phyloP scores from a whole-genome alignment of 64 coral and sea anemone species.

The Cladopsammia gracilis region DNA sequence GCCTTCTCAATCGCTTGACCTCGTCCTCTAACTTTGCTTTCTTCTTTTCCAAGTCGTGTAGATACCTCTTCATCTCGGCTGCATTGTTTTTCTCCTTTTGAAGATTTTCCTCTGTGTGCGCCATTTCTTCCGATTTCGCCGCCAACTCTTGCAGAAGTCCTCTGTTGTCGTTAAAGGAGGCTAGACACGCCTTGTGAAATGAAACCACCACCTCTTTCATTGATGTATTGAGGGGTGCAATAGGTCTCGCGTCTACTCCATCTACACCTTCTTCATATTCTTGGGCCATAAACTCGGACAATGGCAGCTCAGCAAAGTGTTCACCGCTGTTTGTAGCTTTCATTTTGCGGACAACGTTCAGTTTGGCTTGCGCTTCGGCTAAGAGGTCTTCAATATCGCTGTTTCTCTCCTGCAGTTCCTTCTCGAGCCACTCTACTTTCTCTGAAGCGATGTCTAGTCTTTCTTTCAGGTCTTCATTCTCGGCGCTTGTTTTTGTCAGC shows the following conservation, averaged over 20 bases:
- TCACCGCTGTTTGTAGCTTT: conserved; percentile 63
- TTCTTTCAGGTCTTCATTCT: conserved; percentile 77
- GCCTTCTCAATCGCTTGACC: conserved; percentile 74
- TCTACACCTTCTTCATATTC: conserved; percentile 49
- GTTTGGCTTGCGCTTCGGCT: conserved; percentile 87
- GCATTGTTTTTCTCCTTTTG: conserved; percentile 76
- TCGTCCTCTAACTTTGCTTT: conserved; percentile 89
- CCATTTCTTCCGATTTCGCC: conserved; percentile 42
- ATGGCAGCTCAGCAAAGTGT: conserved; percentile 55
- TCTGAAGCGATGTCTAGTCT: conserved; percentile 53
- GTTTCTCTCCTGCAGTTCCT: conserved; percentile 55
- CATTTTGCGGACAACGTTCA: conserved; percentile 88
- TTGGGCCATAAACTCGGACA: conserved; percentile 19
- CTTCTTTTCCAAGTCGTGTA: conserved; percentile 84
- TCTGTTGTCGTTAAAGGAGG: conserved; percentile 85
- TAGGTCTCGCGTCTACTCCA: conserved; percentile 22
- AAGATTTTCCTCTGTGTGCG: conserved; percentile 65
- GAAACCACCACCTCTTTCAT: conserved; percentile 74
- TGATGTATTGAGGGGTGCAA: conserved; percentile 29
- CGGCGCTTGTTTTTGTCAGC: conserved; percentile 58
- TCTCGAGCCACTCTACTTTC: conserved; percentile 72
- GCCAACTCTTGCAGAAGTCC: conserved; percentile 49
- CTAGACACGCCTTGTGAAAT: conserved; percentile 78
- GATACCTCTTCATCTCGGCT: conserved; percentile 77
- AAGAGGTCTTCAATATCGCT: conserved; percentile 75